Percentiles rank a stretch among this genome's conserved stretches.
phyloP scores from a whole-genome alignment of 2,113 vertebrate genomes.

The Chloropsis cyanopogon region DNA sequence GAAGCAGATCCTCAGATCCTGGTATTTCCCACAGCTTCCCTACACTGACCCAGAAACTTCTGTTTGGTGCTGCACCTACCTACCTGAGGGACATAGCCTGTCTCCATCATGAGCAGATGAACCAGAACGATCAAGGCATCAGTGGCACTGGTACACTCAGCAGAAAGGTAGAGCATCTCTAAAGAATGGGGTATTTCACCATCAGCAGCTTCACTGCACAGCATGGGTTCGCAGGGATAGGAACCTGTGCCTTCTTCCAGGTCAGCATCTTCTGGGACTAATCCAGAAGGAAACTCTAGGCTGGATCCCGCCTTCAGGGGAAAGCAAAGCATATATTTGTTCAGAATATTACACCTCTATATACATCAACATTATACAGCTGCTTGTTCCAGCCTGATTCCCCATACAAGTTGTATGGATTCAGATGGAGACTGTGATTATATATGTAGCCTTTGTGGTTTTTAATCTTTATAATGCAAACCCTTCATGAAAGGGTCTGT shows the following conservation, averaged over 20 bases:
- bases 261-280: slow-evolving; percentile 45
- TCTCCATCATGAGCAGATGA: slow-evolving; percentile 91
- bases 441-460: not conserved
- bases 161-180: slow-evolving; percentile 81
- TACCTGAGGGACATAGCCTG: slow-evolving; percentile 88
- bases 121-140: slow-evolving; percentile 84
- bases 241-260: slow-evolving; percentile 49
- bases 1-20: not conserved
- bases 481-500: not conserved
- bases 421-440: not conserved
- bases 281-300: slow-evolving; percentile 37
- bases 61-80: slow-evolving; percentile 59
- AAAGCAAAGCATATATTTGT: not conserved
- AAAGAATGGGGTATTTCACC: slow-evolving; percentile 87
- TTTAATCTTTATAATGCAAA: not conserved
- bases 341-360: not conserved
- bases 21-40: not conserved
- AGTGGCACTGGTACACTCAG: slow-evolving; percentile 61
- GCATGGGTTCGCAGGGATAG: slow-evolving; percentile 83
- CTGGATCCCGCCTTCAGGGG: slow-evolving; percentile 66
- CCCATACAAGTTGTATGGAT: not conserved
- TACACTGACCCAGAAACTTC: not conserved
- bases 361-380: not conserved
- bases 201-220: slow-evolving; percentile 84
- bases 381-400: not conserved